These are phyloP conservation scores for Amblyopsis hoosieri DNA, from an alignment of 2,797 vertebrate species.

Conservation along the genomic window DNA sequence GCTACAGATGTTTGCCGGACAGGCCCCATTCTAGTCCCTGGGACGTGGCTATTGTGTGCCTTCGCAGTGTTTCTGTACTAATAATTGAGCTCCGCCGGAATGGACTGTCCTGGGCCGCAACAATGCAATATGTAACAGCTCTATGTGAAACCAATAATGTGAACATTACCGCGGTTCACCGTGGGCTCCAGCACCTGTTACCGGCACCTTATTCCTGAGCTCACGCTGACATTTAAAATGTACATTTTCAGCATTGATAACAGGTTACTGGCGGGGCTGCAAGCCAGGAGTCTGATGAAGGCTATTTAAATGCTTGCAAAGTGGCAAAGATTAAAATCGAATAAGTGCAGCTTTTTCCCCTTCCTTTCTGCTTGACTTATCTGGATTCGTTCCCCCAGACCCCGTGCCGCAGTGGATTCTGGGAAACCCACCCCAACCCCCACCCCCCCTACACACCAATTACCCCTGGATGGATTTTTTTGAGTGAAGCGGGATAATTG, in stretches of 20 bases:
- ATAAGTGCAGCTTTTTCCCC: slow-evolving; percentile 86
- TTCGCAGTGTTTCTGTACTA: slow-evolving; percentile 71
- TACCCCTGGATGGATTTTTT: slow-evolving; percentile 89
- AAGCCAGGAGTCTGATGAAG: slow-evolving; percentile 91
- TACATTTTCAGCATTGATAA: slow-evolving; percentile 95
- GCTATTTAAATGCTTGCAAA: slow-evolving; percentile 97
- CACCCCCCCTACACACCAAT: slow-evolving; percentile 82
- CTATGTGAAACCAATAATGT: slow-evolving; percentile 88
- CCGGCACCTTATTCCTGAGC: slow-evolving; percentile 86
- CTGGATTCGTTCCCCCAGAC: slow-evolving; percentile 90
- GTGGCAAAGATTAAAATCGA: slow-evolving; percentile 95
- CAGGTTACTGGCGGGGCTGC: slow-evolving; percentile 88
- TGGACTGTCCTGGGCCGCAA: slow-evolving; percentile 77
- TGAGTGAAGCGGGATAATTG: slow-evolving; percentile 93
- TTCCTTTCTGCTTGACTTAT: slow-evolving; percentile 88
- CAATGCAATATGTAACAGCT: slow-evolving; percentile 85
- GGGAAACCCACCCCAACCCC: slow-evolving; percentile 81
- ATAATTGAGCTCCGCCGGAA: slow-evolving; percentile 76
- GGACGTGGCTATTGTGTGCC: slow-evolving; percentile 78
- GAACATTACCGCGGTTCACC: slow-evolving; percentile 86
- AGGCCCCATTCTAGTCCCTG: slow-evolving; percentile 74
- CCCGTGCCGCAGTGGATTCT: slow-evolving; percentile 83
- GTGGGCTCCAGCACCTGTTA: slow-evolving; percentile 89
- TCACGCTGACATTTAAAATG: slow-evolving; percentile 94
- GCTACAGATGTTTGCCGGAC: slow-evolving; percentile 78